These are phyloP conservation scores for Suncus etruscus DNA, from an alignment of 2,113 vertebrate species.

Conservation along the genomic window DNA sequence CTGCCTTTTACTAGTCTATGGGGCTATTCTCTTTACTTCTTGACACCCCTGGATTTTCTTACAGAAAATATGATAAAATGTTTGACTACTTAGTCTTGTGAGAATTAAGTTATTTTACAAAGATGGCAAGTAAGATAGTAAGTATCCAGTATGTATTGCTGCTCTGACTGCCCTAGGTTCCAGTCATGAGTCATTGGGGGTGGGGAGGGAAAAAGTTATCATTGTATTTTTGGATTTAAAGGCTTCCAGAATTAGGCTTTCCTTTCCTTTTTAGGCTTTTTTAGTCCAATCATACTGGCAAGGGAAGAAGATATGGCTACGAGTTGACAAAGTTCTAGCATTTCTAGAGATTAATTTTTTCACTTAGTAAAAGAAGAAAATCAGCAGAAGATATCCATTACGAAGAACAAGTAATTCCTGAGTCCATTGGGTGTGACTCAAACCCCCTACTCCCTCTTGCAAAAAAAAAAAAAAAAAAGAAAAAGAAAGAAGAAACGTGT, in stretches of 20 bases:
- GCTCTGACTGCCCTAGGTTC: background rate
- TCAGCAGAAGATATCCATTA: background rate
- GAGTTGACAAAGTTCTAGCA: background rate
- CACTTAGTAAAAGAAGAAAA: background rate
- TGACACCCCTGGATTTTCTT: background rate
- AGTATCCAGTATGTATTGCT: background rate
- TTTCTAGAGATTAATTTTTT: conserved; percentile 7
- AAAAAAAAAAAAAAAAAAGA: too few species aligned
- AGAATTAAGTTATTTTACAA: conserved; percentile 55
- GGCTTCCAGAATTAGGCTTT: background rate
- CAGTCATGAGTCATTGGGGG: background rate
- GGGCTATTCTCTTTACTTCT: background rate
- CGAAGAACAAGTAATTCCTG: background rate
- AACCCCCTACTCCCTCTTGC: too few species aligned
- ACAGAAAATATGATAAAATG: background rate
- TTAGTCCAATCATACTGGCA: background rate
- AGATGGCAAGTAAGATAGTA: background rate
- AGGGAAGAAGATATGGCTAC: background rate
- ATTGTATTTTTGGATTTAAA: background rate
- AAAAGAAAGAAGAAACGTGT: background rate
- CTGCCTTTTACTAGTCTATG: background rate
- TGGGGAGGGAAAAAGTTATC: background rate
- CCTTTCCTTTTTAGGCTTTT: background rate
- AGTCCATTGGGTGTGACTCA: too few species aligned
- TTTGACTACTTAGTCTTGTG: background rate